Evolutionary conservation across 2,888 invertebrate species (phyloP).

Genomic region (Atrina japonica): DNA sequence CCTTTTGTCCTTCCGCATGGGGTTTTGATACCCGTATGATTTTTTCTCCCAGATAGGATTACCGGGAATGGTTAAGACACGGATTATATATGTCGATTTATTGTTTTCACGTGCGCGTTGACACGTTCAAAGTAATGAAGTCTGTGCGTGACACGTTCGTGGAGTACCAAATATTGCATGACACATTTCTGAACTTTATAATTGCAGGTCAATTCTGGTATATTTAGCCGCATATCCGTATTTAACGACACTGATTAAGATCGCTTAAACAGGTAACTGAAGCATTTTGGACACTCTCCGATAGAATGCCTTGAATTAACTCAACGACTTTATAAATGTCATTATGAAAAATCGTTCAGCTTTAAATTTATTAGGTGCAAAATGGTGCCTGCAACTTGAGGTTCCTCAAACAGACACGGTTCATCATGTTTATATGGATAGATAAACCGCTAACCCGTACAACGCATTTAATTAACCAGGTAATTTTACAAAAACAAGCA

Average conservation of each 20-base stretch:
- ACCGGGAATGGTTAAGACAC: conserved; percentile 10
- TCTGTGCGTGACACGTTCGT: conserved; percentile 18
- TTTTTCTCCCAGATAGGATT: conserved; percentile 9
- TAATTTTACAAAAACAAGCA: conserved; percentile 20
- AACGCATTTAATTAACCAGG: conserved; percentile 16
- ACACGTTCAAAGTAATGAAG: conserved; percentile 33
- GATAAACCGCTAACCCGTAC: conserved; percentile 20
- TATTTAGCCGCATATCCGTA: too few species aligned
- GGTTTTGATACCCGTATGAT: conserved; percentile 18
- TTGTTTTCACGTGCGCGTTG: conserved; percentile 37
- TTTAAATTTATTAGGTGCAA: conserved; percentile 32
- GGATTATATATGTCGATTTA: conserved; percentile 14
- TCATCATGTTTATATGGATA: not conserved
- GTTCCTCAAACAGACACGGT: conserved; percentile 9
- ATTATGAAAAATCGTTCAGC: conserved; percentile 2
- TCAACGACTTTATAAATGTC: too few species aligned
- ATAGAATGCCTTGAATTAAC: too few species aligned
- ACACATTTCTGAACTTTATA: too few species aligned
- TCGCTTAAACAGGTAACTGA: too few species aligned
- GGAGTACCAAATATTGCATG: conserved; percentile 24
- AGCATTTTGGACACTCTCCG: too few species aligned
- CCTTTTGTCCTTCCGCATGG: not conserved
- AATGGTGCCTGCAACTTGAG: conserved; percentile 19
- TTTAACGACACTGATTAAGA: too few species aligned
- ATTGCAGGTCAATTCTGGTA: too few species aligned